Conservation (phyloP, 2,113 vertebrate species). For the Ctenomys sociabilis region DNA sequence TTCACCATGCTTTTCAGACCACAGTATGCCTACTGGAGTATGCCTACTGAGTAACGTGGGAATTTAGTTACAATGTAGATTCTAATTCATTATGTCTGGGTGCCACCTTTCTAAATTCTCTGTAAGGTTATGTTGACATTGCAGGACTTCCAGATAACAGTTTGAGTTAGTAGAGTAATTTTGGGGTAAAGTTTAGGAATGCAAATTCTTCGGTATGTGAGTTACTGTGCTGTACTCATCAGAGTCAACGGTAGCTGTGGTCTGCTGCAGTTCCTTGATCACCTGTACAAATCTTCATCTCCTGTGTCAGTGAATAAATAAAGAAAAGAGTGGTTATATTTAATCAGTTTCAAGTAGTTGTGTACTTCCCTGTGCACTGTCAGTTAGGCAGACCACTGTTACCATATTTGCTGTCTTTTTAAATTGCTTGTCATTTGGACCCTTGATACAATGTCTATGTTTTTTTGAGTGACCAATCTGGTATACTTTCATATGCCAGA, state of each 20-base stretch:
- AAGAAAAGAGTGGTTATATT: not conserved
- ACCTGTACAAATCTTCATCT: not conserved
- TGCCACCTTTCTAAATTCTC: not conserved
- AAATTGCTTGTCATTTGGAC: conserved; percentile 53
- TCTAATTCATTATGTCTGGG: conserved; percentile 6
- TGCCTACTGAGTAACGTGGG: not conserved
- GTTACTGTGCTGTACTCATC: not conserved
- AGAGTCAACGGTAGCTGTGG: not conserved
- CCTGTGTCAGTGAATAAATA: not conserved
- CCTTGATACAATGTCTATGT: conserved; percentile 5
- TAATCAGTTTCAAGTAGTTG: not conserved
- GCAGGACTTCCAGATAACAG: not conserved
- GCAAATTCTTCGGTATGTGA: not conserved
- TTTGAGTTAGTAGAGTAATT: not conserved
- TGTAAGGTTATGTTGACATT: not conserved
- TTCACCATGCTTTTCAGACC: conserved; percentile 45
- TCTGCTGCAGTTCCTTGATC: not conserved
- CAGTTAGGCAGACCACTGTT: not conserved
- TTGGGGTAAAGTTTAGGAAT: not conserved
- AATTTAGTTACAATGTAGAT: conserved; percentile 24
- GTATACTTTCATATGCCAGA: conserved; percentile 34
- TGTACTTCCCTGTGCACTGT: not conserved
- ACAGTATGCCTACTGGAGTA: not conserved
- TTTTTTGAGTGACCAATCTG: conserved; percentile 35
- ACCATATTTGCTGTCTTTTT: conserved; percentile 4